Percentiles rank a stretch among this genome's conserved stretches.
Evolutionary conservation across 2,797 vertebrate genomes (phyloP).

Genomic region (Tauraco hartlaubi): DNA sequence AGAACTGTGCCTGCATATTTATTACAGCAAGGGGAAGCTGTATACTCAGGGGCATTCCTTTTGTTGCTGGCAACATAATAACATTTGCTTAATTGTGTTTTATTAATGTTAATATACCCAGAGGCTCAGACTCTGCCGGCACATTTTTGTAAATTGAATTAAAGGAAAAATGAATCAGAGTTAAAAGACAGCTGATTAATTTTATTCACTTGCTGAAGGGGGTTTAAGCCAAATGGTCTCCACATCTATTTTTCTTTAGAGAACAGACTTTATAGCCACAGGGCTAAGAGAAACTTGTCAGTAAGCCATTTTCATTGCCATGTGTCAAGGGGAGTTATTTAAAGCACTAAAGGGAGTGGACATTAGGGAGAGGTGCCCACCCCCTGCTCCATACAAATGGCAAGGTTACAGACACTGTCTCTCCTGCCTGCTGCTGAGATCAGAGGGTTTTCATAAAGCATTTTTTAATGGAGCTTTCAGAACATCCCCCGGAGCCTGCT

Average conservation of each 20-base stretch:
- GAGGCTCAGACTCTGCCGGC: constrained; percentile 15
- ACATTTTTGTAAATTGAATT: constrained; percentile 63
- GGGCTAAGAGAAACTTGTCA: constrained; percentile 43
- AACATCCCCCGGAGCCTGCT: not conserved
- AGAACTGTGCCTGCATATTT: constrained; percentile 10
- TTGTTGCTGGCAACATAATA: constrained; percentile 60
- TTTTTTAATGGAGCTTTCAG: constrained; percentile 44
- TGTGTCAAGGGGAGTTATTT: constrained; percentile 47
- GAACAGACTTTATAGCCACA: constrained; percentile 22
- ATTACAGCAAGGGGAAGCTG: not conserved
- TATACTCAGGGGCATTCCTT: constrained; percentile 43
- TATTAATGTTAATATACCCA: constrained; percentile 67
- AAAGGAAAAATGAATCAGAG: constrained; percentile 59
- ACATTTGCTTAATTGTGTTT: constrained; percentile 68
- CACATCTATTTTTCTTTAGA: constrained; percentile 37
- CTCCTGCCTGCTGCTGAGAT: not conserved
- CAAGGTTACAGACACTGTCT: not conserved
- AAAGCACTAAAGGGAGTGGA: constrained; percentile 5
- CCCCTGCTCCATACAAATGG: not conserved
- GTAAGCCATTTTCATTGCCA: constrained; percentile 24
- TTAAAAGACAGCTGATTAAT: constrained; percentile 67
- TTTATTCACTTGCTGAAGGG: constrained; percentile 59
- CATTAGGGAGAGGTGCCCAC: not conserved
- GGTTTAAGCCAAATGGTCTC: constrained; percentile 50
- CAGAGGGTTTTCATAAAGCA: constrained; percentile 6